A percentile compares a stretch with the other conserved stretches of the same genome.
phyloP scores from a whole-genome alignment of 2,888 invertebrate genomes.

The Zaprionus lineosus region DNA sequence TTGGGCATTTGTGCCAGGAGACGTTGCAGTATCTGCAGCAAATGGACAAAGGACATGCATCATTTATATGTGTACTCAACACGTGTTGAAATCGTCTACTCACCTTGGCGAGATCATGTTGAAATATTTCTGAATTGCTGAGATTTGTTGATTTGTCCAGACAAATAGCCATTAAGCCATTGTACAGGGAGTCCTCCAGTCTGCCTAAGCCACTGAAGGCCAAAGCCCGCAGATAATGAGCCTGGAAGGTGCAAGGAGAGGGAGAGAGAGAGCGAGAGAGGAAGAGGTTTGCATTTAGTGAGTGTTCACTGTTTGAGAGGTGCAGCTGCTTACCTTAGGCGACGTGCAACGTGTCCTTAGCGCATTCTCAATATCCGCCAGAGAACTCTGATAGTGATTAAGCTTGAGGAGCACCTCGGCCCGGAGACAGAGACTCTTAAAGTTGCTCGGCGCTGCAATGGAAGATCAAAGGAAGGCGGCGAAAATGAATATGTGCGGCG shows the following conservation, averaged over 20 bases:
- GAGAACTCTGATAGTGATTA: conserved; percentile 86
- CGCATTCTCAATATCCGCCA: conserved; percentile 87
- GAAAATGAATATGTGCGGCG: too few species aligned
- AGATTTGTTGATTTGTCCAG: conserved; percentile 82
- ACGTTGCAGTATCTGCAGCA: conserved; percentile 79
- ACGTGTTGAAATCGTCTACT: conserved; percentile 1
- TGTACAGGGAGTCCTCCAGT: conserved; percentile 84
- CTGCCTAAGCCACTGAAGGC: conserved; percentile 84
- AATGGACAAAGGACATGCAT: background rate
- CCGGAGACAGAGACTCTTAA: conserved; percentile 86
- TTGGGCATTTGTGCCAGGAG: conserved; percentile 80
- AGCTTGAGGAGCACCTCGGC: conserved; percentile 86
- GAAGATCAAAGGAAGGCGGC: conserved; percentile 39
- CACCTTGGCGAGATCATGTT: conserved; percentile 83
- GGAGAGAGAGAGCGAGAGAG: too few species aligned
- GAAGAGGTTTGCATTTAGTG: background rate
- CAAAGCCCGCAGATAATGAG: conserved; percentile 84
- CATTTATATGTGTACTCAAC: background rate
- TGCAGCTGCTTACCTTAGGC: conserved; percentile 85
- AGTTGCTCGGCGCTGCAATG: conserved; percentile 87
- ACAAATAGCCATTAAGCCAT: conserved; percentile 84
- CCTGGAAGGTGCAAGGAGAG: conserved; percentile 79
- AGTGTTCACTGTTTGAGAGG: background rate
- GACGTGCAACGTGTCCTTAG: conserved; percentile 86
- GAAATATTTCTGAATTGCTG: conserved; percentile 81